phyloP scores from a whole-genome alignment of 2,797 vertebrate genomes.

The Mycteria americana region DNA sequence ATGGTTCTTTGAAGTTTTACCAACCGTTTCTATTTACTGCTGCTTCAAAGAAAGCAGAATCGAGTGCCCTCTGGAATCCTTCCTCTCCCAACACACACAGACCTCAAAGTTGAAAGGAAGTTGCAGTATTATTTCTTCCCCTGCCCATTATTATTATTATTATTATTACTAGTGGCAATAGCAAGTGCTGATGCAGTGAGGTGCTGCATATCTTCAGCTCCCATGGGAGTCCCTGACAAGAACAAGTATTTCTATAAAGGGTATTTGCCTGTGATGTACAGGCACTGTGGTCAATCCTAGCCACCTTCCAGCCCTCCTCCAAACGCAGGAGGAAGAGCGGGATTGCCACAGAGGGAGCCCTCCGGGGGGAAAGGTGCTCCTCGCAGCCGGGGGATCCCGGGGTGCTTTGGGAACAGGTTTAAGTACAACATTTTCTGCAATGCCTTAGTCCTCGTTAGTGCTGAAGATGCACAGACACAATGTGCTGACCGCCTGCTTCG shows the following conservation, averaged over 20 bases:
- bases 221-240: neutral
- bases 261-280: neutral
- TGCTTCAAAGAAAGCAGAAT: neutral
- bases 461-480: neutral
- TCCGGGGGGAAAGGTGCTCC: neutral
- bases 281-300: neutral
- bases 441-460: neutral
- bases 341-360: neutral
- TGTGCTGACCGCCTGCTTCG: neutral
- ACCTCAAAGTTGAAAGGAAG: neutral
- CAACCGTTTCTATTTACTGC: neutral
- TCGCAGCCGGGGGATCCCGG: accelerated
- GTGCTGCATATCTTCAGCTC: neutral
- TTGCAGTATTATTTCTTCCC: neutral
- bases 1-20: neutral
- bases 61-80: neutral
- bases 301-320: neutral
- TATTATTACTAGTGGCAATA: neutral
- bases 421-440: neutral
- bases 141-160: neutral
- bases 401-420: neutral
- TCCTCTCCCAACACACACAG: neutral
- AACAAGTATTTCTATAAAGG: neutral
- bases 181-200: neutral
- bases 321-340: neutral